Percentiles rank a stretch among this genome's conserved stretches.
Evolutionary conservation across 2,797 vertebrate genomes (phyloP).

Genomic region (Darevskia nairensis): DNA sequence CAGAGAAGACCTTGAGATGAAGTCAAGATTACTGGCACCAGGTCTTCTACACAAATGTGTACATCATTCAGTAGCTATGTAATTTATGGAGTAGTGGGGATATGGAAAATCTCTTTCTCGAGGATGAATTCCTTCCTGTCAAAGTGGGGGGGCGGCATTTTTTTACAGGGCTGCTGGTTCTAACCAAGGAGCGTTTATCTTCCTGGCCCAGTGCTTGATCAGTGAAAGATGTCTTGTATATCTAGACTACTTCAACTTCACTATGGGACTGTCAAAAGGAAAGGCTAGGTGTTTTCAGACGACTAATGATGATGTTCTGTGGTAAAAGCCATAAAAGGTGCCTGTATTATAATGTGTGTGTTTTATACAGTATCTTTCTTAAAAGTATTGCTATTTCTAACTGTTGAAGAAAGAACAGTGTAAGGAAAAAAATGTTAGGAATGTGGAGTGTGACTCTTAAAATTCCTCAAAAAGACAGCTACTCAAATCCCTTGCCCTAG

Average conservation of each 20-base stretch:
- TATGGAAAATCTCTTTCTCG: slow-evolving; percentile 36
- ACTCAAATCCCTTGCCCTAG: not conserved
- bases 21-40: slow-evolving; percentile 26
- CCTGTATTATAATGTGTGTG: not conserved
- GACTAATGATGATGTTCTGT: not conserved
- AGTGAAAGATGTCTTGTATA: slow-evolving; percentile 31
- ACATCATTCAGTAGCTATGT: slow-evolving; percentile 20
- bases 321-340: not conserved
- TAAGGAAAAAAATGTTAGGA: not conserved
- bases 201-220: slow-evolving; percentile 10
- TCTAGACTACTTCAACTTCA: slow-evolving; percentile 14
- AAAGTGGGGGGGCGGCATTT: slow-evolving; percentile 13
- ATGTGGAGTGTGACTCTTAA: not conserved
- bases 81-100: slow-evolving; percentile 30
- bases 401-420: not conserved
- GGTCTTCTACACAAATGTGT: slow-evolving; percentile 15
- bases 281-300: slow-evolving; percentile 6
- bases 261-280: slow-evolving; percentile 2
- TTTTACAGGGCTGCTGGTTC: slow-evolving; percentile 23
- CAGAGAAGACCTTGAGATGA: not conserved
- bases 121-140: slow-evolving; percentile 37
- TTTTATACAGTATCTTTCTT: slow-evolving; percentile 6
- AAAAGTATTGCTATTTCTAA: not conserved
- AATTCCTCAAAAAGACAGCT: not conserved
- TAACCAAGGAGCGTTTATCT: slow-evolving; percentile 27